phyloP scores from a whole-genome alignment of 2,888 invertebrate species.

The Ferdinandea cuprea region DNA sequence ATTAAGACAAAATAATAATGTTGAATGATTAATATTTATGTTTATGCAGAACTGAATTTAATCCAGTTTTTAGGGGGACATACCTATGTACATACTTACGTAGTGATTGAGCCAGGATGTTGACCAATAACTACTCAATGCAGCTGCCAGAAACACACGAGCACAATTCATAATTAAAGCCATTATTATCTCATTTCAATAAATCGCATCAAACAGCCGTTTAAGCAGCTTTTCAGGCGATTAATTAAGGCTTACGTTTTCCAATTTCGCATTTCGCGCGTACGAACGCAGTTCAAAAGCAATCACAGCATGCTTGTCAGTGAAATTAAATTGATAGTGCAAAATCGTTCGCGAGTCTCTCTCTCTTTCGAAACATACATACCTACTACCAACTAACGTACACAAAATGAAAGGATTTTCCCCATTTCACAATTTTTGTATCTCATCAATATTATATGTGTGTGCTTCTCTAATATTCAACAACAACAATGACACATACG shows the following conservation, averaged over 20 bases:
- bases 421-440: neutral
- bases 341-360: neutral
- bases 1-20: constrained; percentile 26
- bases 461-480: neutral
- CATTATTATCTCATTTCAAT: constrained; percentile 57
- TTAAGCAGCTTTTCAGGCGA: constrained; percentile 61
- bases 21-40: neutral
- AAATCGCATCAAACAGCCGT: constrained; percentile 40
- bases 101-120: neutral
- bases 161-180: constrained; percentile 38
- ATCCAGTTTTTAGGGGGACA: constrained; percentile 27
- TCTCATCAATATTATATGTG: no score
- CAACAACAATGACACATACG: neutral
- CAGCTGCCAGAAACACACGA: neutral
- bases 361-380: neutral
- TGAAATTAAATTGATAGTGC: constrained; percentile 2
- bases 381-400: neutral
- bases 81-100: neutral
- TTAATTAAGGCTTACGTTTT: constrained; percentile 62
- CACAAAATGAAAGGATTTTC: neutral
- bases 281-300: neutral
- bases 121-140: neutral
- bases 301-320: constrained; percentile 5
- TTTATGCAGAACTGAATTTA: constrained; percentile 8
- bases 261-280: constrained; percentile 31